phyloP scores from a whole-genome alignment of 2,888 invertebrate genomes.

The Drosophila silvestris region DNA sequence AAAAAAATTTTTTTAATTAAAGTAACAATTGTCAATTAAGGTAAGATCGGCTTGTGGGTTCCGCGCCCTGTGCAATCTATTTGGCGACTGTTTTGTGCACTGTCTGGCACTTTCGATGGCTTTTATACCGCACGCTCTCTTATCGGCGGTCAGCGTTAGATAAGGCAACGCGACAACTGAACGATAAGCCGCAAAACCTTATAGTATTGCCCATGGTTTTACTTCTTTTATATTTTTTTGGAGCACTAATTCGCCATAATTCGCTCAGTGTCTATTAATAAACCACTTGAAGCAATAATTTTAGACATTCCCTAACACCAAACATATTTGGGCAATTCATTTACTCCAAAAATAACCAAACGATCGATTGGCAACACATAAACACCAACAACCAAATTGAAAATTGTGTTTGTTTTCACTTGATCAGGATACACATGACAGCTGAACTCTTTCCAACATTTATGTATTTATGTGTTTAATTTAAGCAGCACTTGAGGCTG shows the following conservation, averaged over 20 bases:
- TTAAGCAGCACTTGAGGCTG: constrained; percentile 25
- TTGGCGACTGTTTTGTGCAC: constrained; percentile 64
- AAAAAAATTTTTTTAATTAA: not conserved
- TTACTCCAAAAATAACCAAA: constrained; percentile 2
- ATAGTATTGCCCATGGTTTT: constrained; percentile 23
- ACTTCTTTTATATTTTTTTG: not conserved
- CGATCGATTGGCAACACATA: constrained; percentile 4
- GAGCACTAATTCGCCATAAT: constrained; percentile 61
- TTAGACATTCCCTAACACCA: constrained; percentile 51
- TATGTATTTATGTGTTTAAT: not conserved
- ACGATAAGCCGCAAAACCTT: constrained; percentile 51
- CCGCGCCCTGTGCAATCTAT: constrained; percentile 56
- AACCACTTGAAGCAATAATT: constrained; percentile 31
- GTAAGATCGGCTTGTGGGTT: constrained; percentile 18
- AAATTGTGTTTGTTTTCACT: constrained; percentile 20
- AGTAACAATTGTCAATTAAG: not conserved
- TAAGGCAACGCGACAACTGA: constrained; percentile 50
- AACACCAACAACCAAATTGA: not conserved
- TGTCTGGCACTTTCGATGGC: constrained; percentile 35
- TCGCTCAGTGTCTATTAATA: constrained; percentile 67
- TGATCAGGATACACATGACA: constrained; percentile 41
- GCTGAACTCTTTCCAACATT: not conserved
- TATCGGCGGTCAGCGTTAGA: constrained; percentile 72
- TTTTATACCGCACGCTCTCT: constrained; percentile 63
- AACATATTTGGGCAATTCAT: constrained; percentile 34